Evolutionary conservation across 2,888 invertebrate species (phyloP).

Genomic region (Acleris literana): DNA sequence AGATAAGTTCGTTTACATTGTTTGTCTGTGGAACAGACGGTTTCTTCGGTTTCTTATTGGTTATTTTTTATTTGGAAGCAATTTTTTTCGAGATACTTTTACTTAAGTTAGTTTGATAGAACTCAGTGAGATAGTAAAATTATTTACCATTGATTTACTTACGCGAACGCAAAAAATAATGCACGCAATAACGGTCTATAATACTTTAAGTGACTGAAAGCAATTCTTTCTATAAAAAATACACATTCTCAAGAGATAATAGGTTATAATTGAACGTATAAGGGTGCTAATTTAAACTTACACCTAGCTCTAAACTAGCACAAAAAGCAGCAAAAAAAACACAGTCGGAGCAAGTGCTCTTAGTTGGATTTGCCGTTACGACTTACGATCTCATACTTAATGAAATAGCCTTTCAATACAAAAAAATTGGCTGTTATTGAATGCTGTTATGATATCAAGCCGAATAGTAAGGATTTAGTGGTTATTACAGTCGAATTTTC

Average conservation of each 20-base stretch:
- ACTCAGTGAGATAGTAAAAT: too few relatives aligned
- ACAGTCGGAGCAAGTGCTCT: conserved; percentile 41
- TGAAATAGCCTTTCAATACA: conserved; percentile 37
- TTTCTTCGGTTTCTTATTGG: too few relatives aligned
- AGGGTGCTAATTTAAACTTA: conserved; percentile 22
- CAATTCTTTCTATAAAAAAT: conserved; percentile 14
- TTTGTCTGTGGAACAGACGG: too few relatives aligned
- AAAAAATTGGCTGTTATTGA: conserved; percentile 19
- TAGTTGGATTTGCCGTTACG: conserved; percentile 42
- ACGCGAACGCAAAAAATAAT: too few relatives aligned
- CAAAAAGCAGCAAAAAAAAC: conserved; percentile 17
- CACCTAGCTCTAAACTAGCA: conserved; percentile 1
- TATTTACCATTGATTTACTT: too few relatives aligned
- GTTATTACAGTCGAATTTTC: conserved; percentile 1
- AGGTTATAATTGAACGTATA: conserved; percentile 18
- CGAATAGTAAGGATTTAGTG: neutral
- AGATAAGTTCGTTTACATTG: too few relatives aligned
- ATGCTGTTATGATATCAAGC: conserved; percentile 1
- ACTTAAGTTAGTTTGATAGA: too few relatives aligned
- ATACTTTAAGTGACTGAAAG: neutral
- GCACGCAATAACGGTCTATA: neutral
- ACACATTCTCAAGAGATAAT: conserved; percentile 16
- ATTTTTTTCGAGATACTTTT: too few relatives aligned
- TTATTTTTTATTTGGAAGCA: too few relatives aligned
- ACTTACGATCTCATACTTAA: conserved; percentile 44